Percentiles rank a stretch among this genome's conserved stretches.
Evolutionary conservation across 2,797 vertebrate species (phyloP).

Genomic region (Menidia menidia): DNA sequence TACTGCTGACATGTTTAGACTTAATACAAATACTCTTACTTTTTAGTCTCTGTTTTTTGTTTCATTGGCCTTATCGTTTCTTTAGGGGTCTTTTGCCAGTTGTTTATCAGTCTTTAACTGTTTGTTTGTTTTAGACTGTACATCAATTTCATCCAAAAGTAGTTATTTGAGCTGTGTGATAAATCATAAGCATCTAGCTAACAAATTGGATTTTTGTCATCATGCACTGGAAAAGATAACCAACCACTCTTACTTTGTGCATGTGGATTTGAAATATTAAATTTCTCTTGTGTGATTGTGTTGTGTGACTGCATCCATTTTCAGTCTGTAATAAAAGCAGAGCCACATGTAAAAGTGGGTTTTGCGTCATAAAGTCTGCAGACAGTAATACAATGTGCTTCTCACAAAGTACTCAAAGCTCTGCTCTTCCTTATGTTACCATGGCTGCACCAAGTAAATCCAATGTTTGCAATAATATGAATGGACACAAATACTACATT

Average conservation of each 20-base stretch:
- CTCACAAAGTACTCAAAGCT: slow-evolving; percentile 69
- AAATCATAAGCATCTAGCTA: slow-evolving; percentile 11
- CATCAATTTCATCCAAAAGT: slow-evolving; percentile 4
- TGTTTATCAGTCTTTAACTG: neutral
- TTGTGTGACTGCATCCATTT: slow-evolving; percentile 52
- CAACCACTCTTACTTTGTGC: neutral
- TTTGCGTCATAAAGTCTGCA: slow-evolving; percentile 71
- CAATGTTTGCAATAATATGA: slow-evolving; percentile 70
- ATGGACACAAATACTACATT: slow-evolving; percentile 65
- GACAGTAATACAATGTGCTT: slow-evolving; percentile 64
- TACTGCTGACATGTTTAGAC: neutral
- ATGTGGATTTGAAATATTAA: neutral
- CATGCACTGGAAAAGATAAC: neutral
- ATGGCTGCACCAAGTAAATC: slow-evolving; percentile 75
- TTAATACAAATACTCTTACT: neutral
- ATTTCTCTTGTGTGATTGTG: slow-evolving; percentile 46
- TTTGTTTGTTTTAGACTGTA: neutral
- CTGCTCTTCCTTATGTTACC: slow-evolving; percentile 73
- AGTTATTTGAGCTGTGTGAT: slow-evolving; percentile 15
- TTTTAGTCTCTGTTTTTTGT: neutral
- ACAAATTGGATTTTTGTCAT: neutral
- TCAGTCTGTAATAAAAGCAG: slow-evolving; percentile 41
- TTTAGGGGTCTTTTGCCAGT: neutral
- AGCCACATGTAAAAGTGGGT: slow-evolving; percentile 65
- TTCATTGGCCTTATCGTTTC: neutral